Base-by-base conservation (phyloP, 2,888 invertebrate genomes). In the Cynaeus angustus region DNA sequence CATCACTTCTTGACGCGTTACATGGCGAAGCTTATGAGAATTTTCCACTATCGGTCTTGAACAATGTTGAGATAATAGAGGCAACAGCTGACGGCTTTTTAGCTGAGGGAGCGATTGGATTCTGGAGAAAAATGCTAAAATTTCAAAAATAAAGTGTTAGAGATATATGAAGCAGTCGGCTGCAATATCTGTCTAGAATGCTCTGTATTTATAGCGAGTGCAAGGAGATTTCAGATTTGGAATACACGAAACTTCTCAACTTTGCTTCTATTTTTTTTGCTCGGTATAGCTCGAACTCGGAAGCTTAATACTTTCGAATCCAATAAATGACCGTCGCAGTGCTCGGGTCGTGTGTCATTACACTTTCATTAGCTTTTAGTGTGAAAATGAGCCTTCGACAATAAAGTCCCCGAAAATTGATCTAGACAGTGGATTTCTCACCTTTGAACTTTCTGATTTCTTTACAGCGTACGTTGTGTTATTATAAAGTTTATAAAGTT, bases 331-430 rank as follows among this genome's bases (percentile, higher is more conserved):
- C 21, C 21, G 13, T 9, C 16, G 14, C 1, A 9, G 16, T 7
- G 6, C 10, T 13, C 26, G 13, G 45, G 45, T 43, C 13, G 30
- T 13, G 30, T 45, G 46, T 46, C 46, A 59, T 59, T 59, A 59
- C 45, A 14, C 45, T 59, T 59, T 59, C 59, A 59, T 59, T 59
- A 59, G 30, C 21, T 59, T 59, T 41, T 10, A 28, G 43, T 38
- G 30, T 59, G 45, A 46, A 59, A 59, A 26, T 26, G 46, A 59
- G 7, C 28, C 12, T 13, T 14, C 21, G 12, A 56, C 55, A 55
- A 55, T 55, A 55, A 37, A 55, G 37, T 5, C 41, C 10, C 26
- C 12, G 45, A 33, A 59, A 59, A 59, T 59, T 59, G 59, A 59
- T 45, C 59, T 16, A 46, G 41, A 30, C 13, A 46, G 30, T n/a